These are phyloP conservation scores for Artibeus lituratus DNA, from an alignment of 2,797 vertebrate genomes.

Conservation along the genomic window DNA sequence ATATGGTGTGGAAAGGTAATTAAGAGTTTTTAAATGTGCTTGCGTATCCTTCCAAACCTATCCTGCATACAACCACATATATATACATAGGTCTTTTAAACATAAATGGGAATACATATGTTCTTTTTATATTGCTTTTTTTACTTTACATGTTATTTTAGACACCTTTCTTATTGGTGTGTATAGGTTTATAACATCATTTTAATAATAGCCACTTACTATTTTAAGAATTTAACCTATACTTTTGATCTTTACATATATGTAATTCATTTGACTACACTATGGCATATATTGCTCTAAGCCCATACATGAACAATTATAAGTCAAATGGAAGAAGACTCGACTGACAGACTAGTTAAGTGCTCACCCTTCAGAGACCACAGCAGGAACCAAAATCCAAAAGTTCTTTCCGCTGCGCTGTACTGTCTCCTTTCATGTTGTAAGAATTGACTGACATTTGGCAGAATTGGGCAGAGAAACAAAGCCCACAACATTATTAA, in stretches of 20 bases:
- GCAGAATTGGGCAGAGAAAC: background rate
- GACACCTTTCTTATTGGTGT: background rate
- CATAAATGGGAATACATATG: background rate
- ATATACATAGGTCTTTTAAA: background rate
- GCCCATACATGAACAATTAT: background rate
- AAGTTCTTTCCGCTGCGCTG: background rate
- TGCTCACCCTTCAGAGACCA: background rate
- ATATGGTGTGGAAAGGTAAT: background rate
- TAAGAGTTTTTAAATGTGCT: background rate
- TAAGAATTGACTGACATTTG: background rate
- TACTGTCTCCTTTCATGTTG: background rate
- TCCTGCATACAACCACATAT: background rate
- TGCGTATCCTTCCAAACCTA: background rate
- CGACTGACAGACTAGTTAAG: background rate
- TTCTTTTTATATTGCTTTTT: background rate
- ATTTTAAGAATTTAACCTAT: background rate
- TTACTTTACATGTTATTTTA: background rate
- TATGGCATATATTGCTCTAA: background rate
- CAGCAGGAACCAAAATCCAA: background rate
- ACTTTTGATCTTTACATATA: background rate
- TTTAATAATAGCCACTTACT: slow-evolving; percentile 31
- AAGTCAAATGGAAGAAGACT: background rate
- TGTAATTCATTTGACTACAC: background rate
- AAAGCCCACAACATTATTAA: background rate
- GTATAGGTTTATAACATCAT: background rate